A percentile compares a stretch with the other conserved stretches of the same genome.
Conservation (phyloP, 53 echinoderm and acorn worm genomes). For the Astropecten irregularis region DNA sequence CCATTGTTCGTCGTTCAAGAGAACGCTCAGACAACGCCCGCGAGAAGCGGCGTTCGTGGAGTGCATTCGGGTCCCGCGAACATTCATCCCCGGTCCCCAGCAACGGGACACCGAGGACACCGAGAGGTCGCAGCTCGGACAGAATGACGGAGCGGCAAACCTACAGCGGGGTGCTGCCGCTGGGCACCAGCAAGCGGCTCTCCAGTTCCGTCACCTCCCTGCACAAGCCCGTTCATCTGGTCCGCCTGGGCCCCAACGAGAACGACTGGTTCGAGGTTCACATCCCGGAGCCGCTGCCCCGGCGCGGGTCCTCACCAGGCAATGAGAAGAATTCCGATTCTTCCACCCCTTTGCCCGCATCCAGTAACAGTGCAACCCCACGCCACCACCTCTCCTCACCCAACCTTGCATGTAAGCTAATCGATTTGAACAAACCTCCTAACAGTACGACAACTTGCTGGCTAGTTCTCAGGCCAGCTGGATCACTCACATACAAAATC, state of each 20-base stretch:
- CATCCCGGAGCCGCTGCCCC: conserved; percentile 61
- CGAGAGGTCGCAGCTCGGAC: conserved; percentile 81
- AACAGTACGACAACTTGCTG: conserved; percentile 4
- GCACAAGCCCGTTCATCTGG: conserved; percentile 82
- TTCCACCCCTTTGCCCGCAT: conserved; percentile 15
- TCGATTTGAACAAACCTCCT: background rate
- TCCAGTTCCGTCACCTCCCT: conserved; percentile 87
- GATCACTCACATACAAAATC: no score
- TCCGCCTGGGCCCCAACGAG: conserved; percentile 87
- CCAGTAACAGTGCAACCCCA: conserved; percentile 64
- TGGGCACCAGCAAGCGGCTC: conserved; percentile 75
- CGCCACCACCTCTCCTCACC: conserved; percentile 96
- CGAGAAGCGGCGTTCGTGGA: conserved; percentile 97
- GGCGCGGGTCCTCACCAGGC: conserved; percentile 81
- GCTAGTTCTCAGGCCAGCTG: no score
- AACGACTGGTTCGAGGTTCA: conserved; percentile 99
- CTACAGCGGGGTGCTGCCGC: conserved; percentile 26
- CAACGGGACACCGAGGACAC: conserved; percentile 29
- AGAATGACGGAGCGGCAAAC: conserved; percentile 62
- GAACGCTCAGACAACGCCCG: conserved; percentile 70
- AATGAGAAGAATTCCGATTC: conserved; percentile 61
- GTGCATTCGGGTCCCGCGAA: conserved; percentile 76
- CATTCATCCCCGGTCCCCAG: conserved; percentile 59
- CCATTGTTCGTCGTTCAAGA: conserved; percentile 74
- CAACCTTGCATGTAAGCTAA: conserved; percentile 99